Evolutionary conservation across 2,113 vertebrate species (phyloP).

Genomic region (Plecturocebus donacophilus): DNA sequence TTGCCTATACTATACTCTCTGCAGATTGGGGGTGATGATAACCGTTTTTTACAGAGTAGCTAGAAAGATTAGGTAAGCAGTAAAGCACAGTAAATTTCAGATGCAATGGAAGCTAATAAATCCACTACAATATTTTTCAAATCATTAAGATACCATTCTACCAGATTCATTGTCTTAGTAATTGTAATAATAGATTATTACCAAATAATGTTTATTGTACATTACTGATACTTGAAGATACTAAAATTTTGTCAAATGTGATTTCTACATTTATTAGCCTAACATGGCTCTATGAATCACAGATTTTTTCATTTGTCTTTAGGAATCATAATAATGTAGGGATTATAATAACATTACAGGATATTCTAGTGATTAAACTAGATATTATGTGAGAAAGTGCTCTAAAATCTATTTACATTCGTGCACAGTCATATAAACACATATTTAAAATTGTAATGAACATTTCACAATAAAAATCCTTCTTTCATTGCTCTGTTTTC

Average conservation of each 20-base stretch:
- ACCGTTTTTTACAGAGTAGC: neutral
- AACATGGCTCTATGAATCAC: neutral
- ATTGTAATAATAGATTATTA: neutral
- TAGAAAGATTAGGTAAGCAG: neutral
- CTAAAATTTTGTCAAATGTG: neutral
- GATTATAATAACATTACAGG: neutral
- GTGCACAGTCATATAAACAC: neutral
- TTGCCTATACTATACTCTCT: neutral
- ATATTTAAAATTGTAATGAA: neutral
- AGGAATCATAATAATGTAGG: neutral
- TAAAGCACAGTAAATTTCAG: neutral
- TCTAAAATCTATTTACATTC: neutral
- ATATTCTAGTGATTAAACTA: neutral
- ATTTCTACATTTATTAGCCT: neutral
- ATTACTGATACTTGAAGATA: neutral
- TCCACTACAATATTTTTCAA: neutral
- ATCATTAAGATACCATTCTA: neutral
- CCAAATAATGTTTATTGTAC: neutral
- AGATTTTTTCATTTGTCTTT: constrained; percentile 24
- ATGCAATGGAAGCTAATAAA: neutral
- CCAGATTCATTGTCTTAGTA: neutral
- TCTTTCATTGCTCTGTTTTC: constrained; percentile 39
- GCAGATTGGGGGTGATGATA: neutral
- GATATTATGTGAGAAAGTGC: neutral
- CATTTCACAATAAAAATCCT: constrained; percentile 45